Evolutionary conservation across 2,113 vertebrate genomes (phyloP).

Genomic region (Lepisosteus osseus): DNA sequence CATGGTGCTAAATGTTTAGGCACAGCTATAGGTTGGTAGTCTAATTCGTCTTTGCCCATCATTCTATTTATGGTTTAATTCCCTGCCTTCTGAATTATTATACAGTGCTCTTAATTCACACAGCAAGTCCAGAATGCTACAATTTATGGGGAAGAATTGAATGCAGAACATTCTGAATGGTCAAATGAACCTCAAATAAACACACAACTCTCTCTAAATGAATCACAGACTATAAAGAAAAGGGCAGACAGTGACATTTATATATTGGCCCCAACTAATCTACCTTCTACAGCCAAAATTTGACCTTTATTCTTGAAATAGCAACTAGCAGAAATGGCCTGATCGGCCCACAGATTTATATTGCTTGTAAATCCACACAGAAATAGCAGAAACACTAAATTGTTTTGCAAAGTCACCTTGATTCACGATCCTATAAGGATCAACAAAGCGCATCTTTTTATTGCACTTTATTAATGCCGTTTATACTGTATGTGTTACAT

Average conservation of each 20-base stretch:
- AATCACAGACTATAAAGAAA: neutral
- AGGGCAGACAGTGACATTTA: slow-evolving; percentile 8
- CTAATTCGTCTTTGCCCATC: too few relatives aligned
- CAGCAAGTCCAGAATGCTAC: slow-evolving; percentile 4
- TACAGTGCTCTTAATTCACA: slow-evolving; percentile 13
- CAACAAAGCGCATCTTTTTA: neutral
- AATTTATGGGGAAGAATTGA: slow-evolving; percentile 1
- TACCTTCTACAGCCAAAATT: neutral
- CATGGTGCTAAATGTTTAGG: too few relatives aligned
- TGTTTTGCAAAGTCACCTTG: neutral
- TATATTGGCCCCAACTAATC: slow-evolving; percentile 4
- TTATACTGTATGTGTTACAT: too few relatives aligned
- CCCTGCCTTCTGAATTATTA: slow-evolving; percentile 18
- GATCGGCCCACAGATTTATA: slow-evolving; percentile 8
- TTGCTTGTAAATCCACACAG: neutral
- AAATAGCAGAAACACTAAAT: neutral
- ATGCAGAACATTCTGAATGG: neutral
- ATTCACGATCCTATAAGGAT: neutral
- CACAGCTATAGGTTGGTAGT: too few relatives aligned
- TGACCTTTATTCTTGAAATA: slow-evolving; percentile 10
- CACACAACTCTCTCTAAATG: neutral
- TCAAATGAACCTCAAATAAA: neutral
- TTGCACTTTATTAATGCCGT: too few relatives aligned
- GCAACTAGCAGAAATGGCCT: slow-evolving; percentile 10
- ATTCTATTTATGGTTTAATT: too few relatives aligned